Evolutionary conservation across 2,888 invertebrate species (phyloP).

Genomic region (Metalampra italica): DNA sequence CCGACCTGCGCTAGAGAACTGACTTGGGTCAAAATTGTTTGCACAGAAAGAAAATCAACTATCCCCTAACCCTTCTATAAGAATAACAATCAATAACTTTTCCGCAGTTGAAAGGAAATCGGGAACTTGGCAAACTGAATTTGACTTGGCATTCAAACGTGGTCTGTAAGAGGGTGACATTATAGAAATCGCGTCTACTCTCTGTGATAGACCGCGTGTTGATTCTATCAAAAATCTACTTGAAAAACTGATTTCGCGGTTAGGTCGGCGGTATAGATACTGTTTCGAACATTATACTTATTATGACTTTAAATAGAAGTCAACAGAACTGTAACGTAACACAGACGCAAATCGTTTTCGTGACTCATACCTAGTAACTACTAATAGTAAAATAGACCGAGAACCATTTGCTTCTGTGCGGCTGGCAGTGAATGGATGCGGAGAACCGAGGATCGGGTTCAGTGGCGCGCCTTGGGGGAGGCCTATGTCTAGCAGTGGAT

Average conservation of each 20-base stretch:
- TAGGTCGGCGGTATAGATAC: constrained; percentile 21
- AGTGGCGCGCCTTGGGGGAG: too few relatives aligned
- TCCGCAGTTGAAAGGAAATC: constrained; percentile 45
- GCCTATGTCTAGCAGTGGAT: too few relatives aligned
- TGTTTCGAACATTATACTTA: constrained; percentile 4
- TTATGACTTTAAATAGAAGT: too few relatives aligned
- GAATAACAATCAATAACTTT: constrained; percentile 72
- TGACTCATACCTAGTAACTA: too few relatives aligned
- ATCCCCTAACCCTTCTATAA: constrained; percentile 51
- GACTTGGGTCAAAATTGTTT: neutral
- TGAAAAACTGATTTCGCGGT: constrained; percentile 31
- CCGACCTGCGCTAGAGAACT: neutral
- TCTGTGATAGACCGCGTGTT: constrained; percentile 54
- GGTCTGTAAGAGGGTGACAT: constrained; percentile 58
- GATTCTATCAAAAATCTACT: constrained; percentile 75
- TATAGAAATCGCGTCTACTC: constrained; percentile 64
- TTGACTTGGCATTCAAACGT: constrained; percentile 64
- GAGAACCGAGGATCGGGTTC: too few relatives aligned
- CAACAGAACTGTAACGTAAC: too few relatives aligned
- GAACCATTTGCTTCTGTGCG: too few relatives aligned
- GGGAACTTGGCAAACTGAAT: constrained; percentile 66
- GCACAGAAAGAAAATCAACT: constrained; percentile 30
- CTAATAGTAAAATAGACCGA: too few relatives aligned
- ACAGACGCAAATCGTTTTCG: too few relatives aligned
- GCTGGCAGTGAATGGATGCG: too few relatives aligned